These are phyloP conservation scores for Sinella curviseta DNA, from an alignment of 1,140 invertebrate species.

Conservation along the genomic window DNA sequence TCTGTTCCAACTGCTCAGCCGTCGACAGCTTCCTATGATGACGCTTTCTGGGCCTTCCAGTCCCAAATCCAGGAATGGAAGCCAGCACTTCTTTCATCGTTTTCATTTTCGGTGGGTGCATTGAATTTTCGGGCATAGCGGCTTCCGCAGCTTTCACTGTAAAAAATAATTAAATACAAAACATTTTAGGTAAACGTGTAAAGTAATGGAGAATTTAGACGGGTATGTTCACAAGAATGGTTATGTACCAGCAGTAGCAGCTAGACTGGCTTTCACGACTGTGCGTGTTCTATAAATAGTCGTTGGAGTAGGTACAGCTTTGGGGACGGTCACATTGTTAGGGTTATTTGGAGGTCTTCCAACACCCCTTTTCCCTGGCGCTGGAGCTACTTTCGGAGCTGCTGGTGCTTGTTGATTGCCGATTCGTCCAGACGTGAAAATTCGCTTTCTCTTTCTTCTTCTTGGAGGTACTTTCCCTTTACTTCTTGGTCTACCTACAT, in stretches of 20 bases:
- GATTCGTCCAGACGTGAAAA: conserved; percentile 37
- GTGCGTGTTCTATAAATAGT: conserved; percentile 45
- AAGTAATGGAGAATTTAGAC: too few relatives aligned
- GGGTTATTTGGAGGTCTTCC: neutral
- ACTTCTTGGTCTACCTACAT: neutral
- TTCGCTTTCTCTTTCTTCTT: conserved; percentile 41
- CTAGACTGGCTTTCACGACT: conserved; percentile 39
- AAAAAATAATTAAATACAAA: neutral
- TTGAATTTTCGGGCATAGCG: neutral
- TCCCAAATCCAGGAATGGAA: conserved; percentile 84
- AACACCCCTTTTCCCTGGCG: neutral
- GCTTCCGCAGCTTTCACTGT: neutral
- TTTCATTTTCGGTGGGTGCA: conserved; percentile 48
- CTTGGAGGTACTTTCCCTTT: conserved; percentile 14
- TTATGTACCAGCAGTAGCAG: conserved; percentile 43
- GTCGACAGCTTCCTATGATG: conserved; percentile 81
- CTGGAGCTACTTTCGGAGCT: neutral
- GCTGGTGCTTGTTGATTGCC: neutral
- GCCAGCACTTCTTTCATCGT: conserved; percentile 85
- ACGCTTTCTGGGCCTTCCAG: conserved; percentile 72
- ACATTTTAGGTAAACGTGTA: conserved; percentile 16
- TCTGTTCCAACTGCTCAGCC: conserved; percentile 87
- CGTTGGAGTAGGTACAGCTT: neutral
- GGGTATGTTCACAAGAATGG: too few relatives aligned
- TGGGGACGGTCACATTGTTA: neutral